Evolutionary conservation across 2,888 invertebrate genomes (phyloP).

Genomic region (Folsomia candida): DNA sequence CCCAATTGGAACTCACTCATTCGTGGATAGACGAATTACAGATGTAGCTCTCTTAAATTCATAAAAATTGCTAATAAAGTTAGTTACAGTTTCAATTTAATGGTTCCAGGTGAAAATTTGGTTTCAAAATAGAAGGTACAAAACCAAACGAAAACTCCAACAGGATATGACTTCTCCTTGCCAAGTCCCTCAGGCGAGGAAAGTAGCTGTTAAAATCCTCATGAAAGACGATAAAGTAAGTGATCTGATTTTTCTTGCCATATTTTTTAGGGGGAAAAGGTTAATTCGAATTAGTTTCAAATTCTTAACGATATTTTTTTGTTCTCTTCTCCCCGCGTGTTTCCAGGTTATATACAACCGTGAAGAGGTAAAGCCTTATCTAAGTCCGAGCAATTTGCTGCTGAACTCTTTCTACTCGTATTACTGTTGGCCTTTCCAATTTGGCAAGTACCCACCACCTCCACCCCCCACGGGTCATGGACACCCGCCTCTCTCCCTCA

Average conservation of each 20-base stretch:
- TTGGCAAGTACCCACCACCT: constrained; percentile 22
- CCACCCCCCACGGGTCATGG: not conserved
- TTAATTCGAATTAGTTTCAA: no score
- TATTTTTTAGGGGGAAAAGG: not conserved
- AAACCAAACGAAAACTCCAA: constrained; percentile 89
- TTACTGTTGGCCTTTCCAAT: constrained; percentile 49
- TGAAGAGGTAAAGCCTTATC: constrained; percentile 50
- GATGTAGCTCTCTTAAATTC: no score
- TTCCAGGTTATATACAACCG: constrained; percentile 50
- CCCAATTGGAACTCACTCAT: no score
- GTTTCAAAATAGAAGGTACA: constrained; percentile 86
- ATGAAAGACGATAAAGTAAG: constrained; percentile 75
- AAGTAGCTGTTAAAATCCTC: constrained; percentile 87
- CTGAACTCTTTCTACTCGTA: constrained; percentile 50
- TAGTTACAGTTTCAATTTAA: no score
- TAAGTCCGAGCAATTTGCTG: constrained; percentile 46
- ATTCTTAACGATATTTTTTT: not conserved
- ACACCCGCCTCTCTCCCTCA: no score
- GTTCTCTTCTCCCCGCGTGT: no score
- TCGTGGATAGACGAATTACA: no score
- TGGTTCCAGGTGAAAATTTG: constrained; percentile 65
- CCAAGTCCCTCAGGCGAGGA: constrained; percentile 66
- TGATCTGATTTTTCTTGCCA: not conserved
- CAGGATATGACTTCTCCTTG: constrained; percentile 53
- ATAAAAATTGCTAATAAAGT: no score